A percentile compares a stretch with the other conserved stretches of the same genome.
phyloP scores from a whole-genome alignment of 2,888 invertebrate genomes.

The Cabera pusaria region DNA sequence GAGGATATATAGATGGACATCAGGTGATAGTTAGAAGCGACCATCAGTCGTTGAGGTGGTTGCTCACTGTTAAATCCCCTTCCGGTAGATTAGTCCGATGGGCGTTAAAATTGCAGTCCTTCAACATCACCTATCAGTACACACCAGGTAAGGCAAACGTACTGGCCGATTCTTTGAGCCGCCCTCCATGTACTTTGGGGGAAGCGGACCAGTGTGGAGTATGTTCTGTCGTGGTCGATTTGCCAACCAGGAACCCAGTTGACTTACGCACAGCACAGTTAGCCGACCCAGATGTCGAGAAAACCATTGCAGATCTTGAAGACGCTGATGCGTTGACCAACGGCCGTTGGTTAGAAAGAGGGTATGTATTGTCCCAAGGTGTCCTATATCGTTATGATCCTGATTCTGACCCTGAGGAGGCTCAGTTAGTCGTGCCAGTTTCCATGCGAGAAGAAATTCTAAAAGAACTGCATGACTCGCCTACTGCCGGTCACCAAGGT shows the following conservation, averaged over 20 bases:
- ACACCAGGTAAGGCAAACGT: conserved; percentile 22
- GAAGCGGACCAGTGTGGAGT: too few relatives aligned
- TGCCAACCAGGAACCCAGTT: background rate
- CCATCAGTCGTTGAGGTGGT: too few relatives aligned
- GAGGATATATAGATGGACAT: conserved; percentile 33
- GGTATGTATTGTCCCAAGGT: too few relatives aligned
- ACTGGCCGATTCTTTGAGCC: conserved; percentile 25
- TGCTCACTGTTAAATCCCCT: conserved; percentile 16
- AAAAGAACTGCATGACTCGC: conserved; percentile 14
- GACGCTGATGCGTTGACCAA: too few relatives aligned
- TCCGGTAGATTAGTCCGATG: conserved; percentile 25
- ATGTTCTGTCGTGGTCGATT: background rate
- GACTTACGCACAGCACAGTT: too few relatives aligned
- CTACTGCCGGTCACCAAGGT: conserved; percentile 25
- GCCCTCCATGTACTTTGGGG: conserved; percentile 16
- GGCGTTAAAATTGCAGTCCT: conserved; percentile 24
- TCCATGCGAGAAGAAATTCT: conserved; percentile 18
- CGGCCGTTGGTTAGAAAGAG: too few relatives aligned
- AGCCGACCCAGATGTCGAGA: too few relatives aligned
- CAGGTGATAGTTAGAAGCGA: conserved; percentile 12
- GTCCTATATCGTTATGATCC: too few relatives aligned
- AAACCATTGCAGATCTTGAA: too few relatives aligned
- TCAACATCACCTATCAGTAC: conserved; percentile 21
- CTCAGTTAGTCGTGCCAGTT: conserved; percentile 20
- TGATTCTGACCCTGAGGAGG: background rate